Base-by-base conservation (phyloP, 2,888 invertebrate species). In the Nebria brevicollis region DNA sequence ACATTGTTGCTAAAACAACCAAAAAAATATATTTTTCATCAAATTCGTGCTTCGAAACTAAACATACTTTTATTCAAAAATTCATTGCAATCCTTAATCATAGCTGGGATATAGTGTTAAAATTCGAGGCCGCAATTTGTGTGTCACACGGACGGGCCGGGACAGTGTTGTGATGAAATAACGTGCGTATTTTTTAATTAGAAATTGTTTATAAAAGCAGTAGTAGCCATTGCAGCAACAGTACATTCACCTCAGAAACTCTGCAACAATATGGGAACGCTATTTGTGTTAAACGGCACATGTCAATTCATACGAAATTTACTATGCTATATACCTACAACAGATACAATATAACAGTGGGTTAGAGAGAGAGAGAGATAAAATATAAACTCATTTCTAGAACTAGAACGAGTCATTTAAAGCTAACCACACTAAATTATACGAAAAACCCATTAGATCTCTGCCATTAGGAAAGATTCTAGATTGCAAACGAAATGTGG, bases 151-250 rank as follows among this genome's bases (percentile, higher is more conserved):
- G 54, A 8, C 54, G 54, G 54, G 54, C 4, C 54, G 54, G 54
- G 6, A 7, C 7, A 6, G 8, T 54, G 43, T 54, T 8, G 83
- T 86, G 86, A 84, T 83, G 86, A 86, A 86, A 86, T 84, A 82
- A 64, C 80, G 83, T 84, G 83, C 82, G 84, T 84, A 86, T 86
- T 87, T 87, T 54, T 86, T 86, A 86, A 87, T 86, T 87, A 87
- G 87, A 87, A 87, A 87, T 86, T 86, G 86, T 85, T 86, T 81
- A 81, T 81, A 81, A 66, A 77, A 77, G 43, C 72, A 54, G 54
- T 54, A 13, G 77, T 81, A 65, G 73, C 65, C 66, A 77, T 81
- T 77, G 77, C 72, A 25, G 76, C 81, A 81, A 81, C 73, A 81
- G 81, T 81, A 81, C 81, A 73, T 81, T 81, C 81, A 81, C 81